phyloP scores from a whole-genome alignment of 2,797 vertebrate species.

The Carapus acus region DNA sequence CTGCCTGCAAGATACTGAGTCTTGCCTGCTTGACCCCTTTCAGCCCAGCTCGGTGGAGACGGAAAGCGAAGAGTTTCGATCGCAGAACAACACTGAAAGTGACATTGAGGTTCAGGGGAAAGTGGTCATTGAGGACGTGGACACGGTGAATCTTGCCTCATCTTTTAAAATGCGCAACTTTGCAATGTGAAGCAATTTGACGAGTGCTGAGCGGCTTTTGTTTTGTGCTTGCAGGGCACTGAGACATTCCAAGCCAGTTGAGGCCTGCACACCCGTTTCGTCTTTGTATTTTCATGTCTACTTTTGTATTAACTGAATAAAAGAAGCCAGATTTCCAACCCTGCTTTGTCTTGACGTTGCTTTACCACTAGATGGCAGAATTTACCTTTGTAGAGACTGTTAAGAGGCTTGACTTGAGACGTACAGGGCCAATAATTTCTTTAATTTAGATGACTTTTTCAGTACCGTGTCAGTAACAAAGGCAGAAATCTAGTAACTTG shows the following conservation, averaged over 20 bases:
- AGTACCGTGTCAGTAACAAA: too few species aligned
- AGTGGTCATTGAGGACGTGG: constrained; percentile 59
- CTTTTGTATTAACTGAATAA: constrained; percentile 55
- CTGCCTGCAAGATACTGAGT: not conserved
- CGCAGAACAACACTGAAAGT: constrained; percentile 73
- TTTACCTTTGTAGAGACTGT: not conserved
- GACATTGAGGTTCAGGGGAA: constrained; percentile 68
- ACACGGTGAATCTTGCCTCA: constrained; percentile 34
- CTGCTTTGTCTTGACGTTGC: constrained; percentile 10
- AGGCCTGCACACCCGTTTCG: constrained; percentile 32
- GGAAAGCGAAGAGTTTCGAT: constrained; percentile 75
- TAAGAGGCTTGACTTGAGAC: not conserved
- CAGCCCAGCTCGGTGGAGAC: constrained; percentile 71
- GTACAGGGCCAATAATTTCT: too few species aligned
- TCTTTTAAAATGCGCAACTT: too few species aligned
- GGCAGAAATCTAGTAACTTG: too few species aligned
- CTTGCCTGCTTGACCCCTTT: not conserved
- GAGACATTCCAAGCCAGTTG: not conserved
- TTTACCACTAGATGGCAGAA: constrained; percentile 61
- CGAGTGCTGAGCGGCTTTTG: not conserved
- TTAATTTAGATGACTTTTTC: too few species aligned
- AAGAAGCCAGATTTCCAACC: constrained; percentile 19
- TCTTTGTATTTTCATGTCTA: constrained; percentile 25
- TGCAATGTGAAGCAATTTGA: rapidly evolving
- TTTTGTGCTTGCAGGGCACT: constrained; percentile 29